Evolutionary conservation across 2,888 invertebrate genomes (phyloP).

Genomic region (Philhelius pedissequus): DNA sequence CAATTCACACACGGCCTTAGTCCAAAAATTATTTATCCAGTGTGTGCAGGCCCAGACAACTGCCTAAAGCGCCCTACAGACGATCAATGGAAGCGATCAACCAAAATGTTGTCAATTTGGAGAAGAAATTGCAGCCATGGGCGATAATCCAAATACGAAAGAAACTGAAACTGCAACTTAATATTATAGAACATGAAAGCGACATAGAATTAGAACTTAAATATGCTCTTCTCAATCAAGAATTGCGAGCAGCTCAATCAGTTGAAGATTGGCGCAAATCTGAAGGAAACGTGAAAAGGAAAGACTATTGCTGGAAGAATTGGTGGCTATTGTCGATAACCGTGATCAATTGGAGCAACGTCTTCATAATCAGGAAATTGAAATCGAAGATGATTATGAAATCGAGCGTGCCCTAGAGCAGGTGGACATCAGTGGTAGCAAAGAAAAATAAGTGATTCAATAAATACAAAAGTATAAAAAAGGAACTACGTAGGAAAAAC

Average conservation of each 20-base stretch:
- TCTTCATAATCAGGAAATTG: slow-evolving; percentile 96
- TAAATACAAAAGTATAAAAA: too few relatives aligned
- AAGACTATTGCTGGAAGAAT: slow-evolving; percentile 90
- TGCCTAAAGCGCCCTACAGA: too few relatives aligned
- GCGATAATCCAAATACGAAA: slow-evolving; percentile 85
- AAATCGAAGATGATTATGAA: slow-evolving; percentile 95
- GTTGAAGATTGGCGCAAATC: slow-evolving; percentile 98
- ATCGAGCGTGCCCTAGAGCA: slow-evolving; percentile 92
- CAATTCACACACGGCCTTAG: too few relatives aligned
- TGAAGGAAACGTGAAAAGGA: slow-evolving; percentile 93
- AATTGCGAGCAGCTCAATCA: slow-evolving; percentile 91
- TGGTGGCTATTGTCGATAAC: slow-evolving; percentile 95
- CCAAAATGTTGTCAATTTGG: slow-evolving; percentile 91
- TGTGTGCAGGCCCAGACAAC: too few relatives aligned
- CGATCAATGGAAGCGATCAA: slow-evolving; percentile 95
- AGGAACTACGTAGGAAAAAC: background rate
- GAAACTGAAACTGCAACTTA: slow-evolving; percentile 98
- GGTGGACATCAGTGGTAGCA: slow-evolving; percentile 88
- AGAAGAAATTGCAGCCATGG: slow-evolving; percentile 94
- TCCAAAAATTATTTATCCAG: too few relatives aligned
- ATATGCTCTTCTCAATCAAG: slow-evolving; percentile 92
- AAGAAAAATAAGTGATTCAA: slow-evolving; percentile 92
- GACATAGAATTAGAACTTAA: slow-evolving; percentile 94
- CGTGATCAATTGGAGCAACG: slow-evolving; percentile 97
- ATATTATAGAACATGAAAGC: slow-evolving; percentile 98